A percentile compares a stretch with the other conserved stretches of the same genome.
Conservation (phyloP, 2,113 vertebrate species). For the Porphyrio hochstetteri region DNA sequence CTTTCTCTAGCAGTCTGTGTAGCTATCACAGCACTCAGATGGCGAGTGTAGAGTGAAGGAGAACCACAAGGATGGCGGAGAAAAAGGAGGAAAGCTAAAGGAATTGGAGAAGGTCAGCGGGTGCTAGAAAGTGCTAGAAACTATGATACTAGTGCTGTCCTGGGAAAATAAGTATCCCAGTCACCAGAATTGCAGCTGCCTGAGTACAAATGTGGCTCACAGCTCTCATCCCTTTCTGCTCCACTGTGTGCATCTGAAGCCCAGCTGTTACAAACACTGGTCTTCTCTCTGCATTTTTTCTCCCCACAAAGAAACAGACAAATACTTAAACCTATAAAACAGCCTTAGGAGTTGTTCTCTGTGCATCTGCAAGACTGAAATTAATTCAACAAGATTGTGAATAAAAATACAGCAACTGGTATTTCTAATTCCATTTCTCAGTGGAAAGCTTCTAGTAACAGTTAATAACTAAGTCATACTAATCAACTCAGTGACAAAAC, state of each 20-base stretch:
- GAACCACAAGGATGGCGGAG: not conserved
- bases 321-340: conserved; percentile 10
- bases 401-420: conserved; percentile 34
- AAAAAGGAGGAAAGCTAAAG: not conserved
- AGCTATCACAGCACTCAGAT: not conserved
- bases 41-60: not conserved
- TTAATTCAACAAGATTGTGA: conserved; percentile 45
- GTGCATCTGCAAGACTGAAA: conserved; percentile 16
- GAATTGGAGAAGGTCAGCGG: not conserved
- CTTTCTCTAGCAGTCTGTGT: not conserved
- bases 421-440: conserved; percentile 70
- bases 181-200: not conserved
- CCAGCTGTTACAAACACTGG: not conserved
- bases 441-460: conserved; percentile 70
- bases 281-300: not conserved
- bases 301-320: not conserved
- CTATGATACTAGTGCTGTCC: not conserved
- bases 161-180: not conserved
- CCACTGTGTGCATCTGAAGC: not conserved
- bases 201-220: not conserved
- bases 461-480: conserved; percentile 66
- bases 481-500: conserved; percentile 66
- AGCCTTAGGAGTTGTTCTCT: not conserved
- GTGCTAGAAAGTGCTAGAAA: not conserved
- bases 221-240: not conserved